A percentile compares a stretch with the other conserved stretches of the same genome.
phyloP scores from a whole-genome alignment of 2,113 vertebrate species.

The Hippocampus guttulatus region DNA sequence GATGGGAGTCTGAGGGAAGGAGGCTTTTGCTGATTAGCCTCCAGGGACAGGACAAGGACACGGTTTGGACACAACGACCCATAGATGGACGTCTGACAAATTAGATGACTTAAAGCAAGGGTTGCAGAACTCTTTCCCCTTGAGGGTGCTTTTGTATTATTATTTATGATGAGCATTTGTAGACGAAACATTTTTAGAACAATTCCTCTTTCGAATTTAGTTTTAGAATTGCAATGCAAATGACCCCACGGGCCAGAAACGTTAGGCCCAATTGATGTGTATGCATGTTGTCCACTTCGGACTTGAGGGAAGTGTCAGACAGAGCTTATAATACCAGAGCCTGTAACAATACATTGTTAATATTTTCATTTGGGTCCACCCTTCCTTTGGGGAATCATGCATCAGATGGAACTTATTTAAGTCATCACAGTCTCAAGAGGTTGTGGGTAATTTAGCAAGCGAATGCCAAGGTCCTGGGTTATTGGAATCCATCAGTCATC shows the following conservation, averaged over 20 bases:
- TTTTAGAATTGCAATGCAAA: neutral
- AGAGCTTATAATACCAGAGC: neutral
- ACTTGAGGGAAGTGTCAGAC: neutral
- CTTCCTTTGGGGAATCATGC: conserved; percentile 31
- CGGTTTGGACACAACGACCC: conserved; percentile 36
- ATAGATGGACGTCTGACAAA: conserved; percentile 29
- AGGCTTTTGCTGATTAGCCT: conserved; percentile 49
- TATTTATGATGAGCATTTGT: neutral
- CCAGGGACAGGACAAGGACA: conserved; percentile 37
- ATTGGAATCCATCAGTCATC: conserved; percentile 56
- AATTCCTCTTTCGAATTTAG: neutral
- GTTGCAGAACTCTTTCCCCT: neutral
- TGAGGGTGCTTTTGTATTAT: neutral
- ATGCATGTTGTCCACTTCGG: neutral
- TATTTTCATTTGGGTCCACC: conserved; percentile 38
- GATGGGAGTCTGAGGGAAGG: conserved; percentile 16
- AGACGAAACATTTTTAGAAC: neutral
- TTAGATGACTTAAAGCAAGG: neutral
- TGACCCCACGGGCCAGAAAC: neutral
- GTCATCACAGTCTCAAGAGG: conserved; percentile 37
- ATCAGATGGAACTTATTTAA: conserved; percentile 36
- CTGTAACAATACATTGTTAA: conserved; percentile 47
- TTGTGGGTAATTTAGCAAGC: conserved; percentile 26
- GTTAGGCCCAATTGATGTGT: neutral
- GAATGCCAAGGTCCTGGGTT: conserved; percentile 40